These are phyloP conservation scores for Phorcus lineatus DNA, from an alignment of 2,888 invertebrate genomes.

Conservation along the genomic window DNA sequence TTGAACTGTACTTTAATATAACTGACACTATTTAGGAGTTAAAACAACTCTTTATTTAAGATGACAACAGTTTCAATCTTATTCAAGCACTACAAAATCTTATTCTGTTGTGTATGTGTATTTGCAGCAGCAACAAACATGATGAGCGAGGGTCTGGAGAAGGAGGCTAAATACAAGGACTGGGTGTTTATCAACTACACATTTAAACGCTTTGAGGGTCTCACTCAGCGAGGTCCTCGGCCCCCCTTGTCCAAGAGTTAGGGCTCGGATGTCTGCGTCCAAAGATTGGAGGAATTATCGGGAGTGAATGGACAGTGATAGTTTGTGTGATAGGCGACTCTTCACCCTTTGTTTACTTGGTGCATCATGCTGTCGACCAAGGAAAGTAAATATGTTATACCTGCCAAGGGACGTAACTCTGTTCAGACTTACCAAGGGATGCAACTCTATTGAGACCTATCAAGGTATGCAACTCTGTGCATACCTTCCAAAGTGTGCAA, in stretches of 20 bases:
- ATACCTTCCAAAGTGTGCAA: too few relatives aligned
- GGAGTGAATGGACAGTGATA: neutral
- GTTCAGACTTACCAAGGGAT: too few relatives aligned
- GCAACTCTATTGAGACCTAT: too few relatives aligned
- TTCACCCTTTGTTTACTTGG: neutral
- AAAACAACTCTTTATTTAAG: too few relatives aligned
- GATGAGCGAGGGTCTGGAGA: slow-evolving; percentile 38
- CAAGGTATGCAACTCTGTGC: too few relatives aligned
- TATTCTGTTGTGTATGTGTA: too few relatives aligned
- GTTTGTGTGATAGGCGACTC: neutral
- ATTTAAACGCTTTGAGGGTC: slow-evolving; percentile 98
- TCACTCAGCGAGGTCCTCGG: slow-evolving; percentile 87
- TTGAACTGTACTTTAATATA: too few relatives aligned
- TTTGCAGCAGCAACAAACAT: slow-evolving; percentile 32
- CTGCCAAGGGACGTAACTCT: too few relatives aligned
- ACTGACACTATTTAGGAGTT: too few relatives aligned
- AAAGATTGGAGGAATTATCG: neutral
- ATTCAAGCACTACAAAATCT: neutral
- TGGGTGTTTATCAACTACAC: slow-evolving; percentile 99
- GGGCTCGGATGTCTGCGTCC: neutral
- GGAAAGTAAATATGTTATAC: too few relatives aligned
- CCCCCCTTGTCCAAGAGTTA: slow-evolving; percentile 46
- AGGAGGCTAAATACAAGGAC: slow-evolving; percentile 83
- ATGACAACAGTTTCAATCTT: too few relatives aligned
- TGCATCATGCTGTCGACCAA: neutral